Evolutionary conservation across 2,113 vertebrate genomes (phyloP), one percentile per base, ranked within the genome.

Genomic region (Sinocyclocheilus anshuiensis): DNA sequence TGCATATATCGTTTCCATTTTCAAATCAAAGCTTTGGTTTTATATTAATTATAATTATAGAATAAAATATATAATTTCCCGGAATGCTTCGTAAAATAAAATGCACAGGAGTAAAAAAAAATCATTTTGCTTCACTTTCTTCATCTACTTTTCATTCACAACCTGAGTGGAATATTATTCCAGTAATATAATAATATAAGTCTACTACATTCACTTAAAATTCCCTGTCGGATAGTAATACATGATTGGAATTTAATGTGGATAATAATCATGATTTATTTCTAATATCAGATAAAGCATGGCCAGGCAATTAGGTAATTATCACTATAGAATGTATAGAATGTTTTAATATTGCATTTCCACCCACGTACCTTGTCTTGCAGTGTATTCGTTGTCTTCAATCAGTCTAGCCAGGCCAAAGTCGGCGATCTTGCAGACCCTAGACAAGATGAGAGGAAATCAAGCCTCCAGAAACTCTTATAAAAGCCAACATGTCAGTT

Each of bases 361-460:
- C 10, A 2, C 6, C 33, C 74, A 88, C 93, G 85, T 92, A 97
- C 98, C 97, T 97, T 99, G 98, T 93, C 98, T 97, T 86, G 98
- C 98, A 1, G 97, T 99, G 91, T 99, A 99, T 90, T 99, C 97
- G 92, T 99, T 99, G 94, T 99, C 98, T 93, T 99, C 98, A 91
- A 99, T 99, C 92, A 99, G 96, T 84, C 98, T 96, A 88, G 98
- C 98, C 94, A 99, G 95, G 83, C 98, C 98, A 79, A 99, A 99
- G 92, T 99, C 98, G 20, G 98, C 98, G 88, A 99, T 99, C 95
- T 99, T 99, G 89, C 98, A 99, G 82, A 98, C 97, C 90, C 98
- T 99, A 93, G 13, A 81, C 20, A 15, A 50, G 65, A 75, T 26
- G 12, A 86, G 67, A 20, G 71, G 18, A 15, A 78, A 78, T 50